Percentiles rank a stretch among this genome's conserved stretches.
Evolutionary conservation across 2,888 invertebrate genomes (phyloP).

Genomic region (Ditula angustiorana): DNA sequence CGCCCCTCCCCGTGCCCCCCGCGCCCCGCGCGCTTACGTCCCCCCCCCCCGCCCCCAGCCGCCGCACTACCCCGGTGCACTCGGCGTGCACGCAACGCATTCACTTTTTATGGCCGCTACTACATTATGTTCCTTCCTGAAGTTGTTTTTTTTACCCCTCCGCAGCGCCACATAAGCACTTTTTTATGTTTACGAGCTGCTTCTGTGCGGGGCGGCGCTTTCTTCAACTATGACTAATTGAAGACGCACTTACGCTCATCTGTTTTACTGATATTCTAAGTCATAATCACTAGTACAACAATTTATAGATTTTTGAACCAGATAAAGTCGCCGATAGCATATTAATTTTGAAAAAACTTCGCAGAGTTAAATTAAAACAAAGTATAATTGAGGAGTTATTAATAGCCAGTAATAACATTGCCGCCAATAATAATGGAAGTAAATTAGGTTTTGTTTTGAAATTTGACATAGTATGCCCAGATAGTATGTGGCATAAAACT

Average conservation of each 20-base stretch:
- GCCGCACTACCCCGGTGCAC: constrained; percentile 63
- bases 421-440: no score
- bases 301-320: constrained; percentile 16
- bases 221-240: constrained; percentile 49
- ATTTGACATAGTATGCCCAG: no score
- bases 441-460: no score
- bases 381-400: no score
- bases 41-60: constrained; percentile 46
- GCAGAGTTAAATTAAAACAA: background rate
- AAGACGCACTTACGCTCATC: constrained; percentile 26
- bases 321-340: background rate
- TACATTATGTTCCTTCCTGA: constrained; percentile 82
- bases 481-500: no score
- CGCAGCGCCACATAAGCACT: constrained; percentile 80
- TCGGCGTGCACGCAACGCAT: constrained; percentile 83
- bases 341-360: constrained; percentile 1
- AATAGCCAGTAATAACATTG: no score
- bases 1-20: constrained; percentile 55
- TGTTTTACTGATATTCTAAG: constrained; percentile 22
- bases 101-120: constrained; percentile 81
- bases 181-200: constrained; percentile 80
- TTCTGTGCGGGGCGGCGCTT: constrained; percentile 70
- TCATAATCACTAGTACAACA: constrained; percentile 14
- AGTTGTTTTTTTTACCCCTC: constrained; percentile 77
- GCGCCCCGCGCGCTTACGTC: constrained; percentile 45